Conservation (phyloP, 2,888 invertebrate genomes). For the Trileptium ribeirensis region DNA sequence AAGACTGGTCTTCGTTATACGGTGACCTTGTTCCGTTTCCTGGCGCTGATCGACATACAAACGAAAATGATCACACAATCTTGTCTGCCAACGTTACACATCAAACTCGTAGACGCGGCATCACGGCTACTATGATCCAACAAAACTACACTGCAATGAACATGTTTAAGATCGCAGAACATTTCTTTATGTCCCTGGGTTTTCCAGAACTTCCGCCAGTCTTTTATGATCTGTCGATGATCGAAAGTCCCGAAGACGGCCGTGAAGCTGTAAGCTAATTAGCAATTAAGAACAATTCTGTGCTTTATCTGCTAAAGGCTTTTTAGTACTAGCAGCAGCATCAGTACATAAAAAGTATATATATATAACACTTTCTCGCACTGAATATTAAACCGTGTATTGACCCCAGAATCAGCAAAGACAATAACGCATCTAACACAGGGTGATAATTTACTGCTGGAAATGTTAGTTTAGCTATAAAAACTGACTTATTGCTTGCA, state of each 20-base stretch:
- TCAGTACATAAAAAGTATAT: too few species aligned
- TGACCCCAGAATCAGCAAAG: too few species aligned
- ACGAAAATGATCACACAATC: background rate
- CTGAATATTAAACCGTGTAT: too few species aligned
- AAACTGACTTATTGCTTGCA: too few species aligned
- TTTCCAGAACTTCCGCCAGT: conserved; percentile 44
- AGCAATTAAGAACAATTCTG: too few species aligned
- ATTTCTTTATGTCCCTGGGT: conserved; percentile 49
- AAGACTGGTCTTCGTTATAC: conserved; percentile 44
- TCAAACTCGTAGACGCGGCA: background rate
- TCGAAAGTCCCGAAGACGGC: conserved; percentile 44
- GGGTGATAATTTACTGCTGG: too few species aligned
- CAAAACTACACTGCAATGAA: conserved; percentile 38
- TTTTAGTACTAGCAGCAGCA: too few species aligned
- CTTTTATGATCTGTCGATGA: conserved; percentile 51
- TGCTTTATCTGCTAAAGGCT: too few species aligned
- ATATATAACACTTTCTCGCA: too few species aligned
- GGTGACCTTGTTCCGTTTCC: conserved; percentile 43
- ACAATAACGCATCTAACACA: too few species aligned
- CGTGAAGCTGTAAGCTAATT: conserved; percentile 37
- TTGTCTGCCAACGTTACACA: background rate
- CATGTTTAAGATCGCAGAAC: conserved; percentile 24
- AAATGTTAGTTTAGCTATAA: too few species aligned
- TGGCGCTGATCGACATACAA: conserved; percentile 7
- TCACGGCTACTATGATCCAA: background rate